A percentile compares a stretch with the other conserved stretches of the same genome.
Evolutionary conservation across 2,888 invertebrate species (phyloP).

Genomic region (Eristalis tenax): DNA sequence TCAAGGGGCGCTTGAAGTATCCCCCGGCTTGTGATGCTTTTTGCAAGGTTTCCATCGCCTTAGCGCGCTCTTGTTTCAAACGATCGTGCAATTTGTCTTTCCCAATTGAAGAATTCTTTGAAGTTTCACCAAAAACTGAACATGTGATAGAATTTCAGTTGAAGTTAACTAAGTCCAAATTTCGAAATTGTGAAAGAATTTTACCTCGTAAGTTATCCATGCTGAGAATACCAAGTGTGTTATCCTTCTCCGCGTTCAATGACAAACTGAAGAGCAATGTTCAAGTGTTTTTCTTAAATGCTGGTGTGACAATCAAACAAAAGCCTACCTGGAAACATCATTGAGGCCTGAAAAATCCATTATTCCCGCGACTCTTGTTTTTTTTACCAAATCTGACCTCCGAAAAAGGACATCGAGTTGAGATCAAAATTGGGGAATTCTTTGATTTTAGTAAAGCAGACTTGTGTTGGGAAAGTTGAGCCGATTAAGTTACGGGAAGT

Average conservation of each 20-base stretch:
- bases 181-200: background rate
- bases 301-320: background rate
- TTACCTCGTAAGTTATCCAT: conserved; percentile 77
- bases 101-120: conserved; percentile 73
- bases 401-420: background rate
- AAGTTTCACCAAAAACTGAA: conserved; percentile 77
- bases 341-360: conserved; percentile 25
- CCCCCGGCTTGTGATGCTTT: conserved; percentile 72
- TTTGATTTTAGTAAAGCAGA: background rate
- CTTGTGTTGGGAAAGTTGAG: background rate
- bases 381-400: background rate
- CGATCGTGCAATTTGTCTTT: conserved; percentile 29
- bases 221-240: conserved; percentile 72
- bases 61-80: conserved; percentile 75
- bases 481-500: background rate
- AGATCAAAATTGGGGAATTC: background rate
- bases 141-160: background rate
- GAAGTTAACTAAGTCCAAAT: background rate
- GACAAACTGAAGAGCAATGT: conserved; percentile 33
- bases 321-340: conserved; percentile 42
- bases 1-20: conserved; percentile 64
- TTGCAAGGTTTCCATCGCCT: conserved; percentile 76
- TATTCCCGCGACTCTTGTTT: background rate
- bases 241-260: conserved; percentile 50
- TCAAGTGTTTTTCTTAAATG: background rate